These are phyloP conservation scores for Corythaixoides concolor DNA, from an alignment of 2,113 vertebrate genomes.

Conservation along the genomic window DNA sequence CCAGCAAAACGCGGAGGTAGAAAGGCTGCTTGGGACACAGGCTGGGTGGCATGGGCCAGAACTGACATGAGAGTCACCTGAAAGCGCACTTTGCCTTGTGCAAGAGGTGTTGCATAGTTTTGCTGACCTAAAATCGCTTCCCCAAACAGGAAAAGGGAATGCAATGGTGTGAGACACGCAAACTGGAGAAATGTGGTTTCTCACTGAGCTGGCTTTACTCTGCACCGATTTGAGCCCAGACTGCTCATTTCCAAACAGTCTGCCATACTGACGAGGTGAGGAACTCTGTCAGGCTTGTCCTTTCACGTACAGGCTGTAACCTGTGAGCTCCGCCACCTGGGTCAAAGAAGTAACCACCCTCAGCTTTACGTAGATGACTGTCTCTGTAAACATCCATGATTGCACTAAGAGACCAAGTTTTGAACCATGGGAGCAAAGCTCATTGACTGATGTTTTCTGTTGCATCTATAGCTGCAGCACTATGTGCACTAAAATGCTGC, in stretches of 20 bases:
- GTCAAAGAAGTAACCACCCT: not conserved
- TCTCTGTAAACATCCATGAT: not conserved
- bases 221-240: not conserved
- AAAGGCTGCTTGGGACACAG: not conserved
- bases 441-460: not conserved
- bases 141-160: not conserved
- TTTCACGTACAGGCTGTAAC: not conserved
- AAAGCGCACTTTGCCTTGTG: not conserved
- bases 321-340: not conserved
- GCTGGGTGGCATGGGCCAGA: not conserved
- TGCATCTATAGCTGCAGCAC: not conserved
- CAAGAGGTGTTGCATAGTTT: not conserved
- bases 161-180: accelerated
- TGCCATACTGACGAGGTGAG: not conserved
- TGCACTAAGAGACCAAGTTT: not conserved
- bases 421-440: not conserved
- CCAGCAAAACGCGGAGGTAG: not conserved
- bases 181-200: not conserved
- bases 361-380: not conserved
- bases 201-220: not conserved
- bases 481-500: not conserved
- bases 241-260: not conserved
- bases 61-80: accelerated
- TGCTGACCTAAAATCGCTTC: not conserved
- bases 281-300: not conserved